Percentiles rank a stretch among this genome's conserved stretches.
Evolutionary conservation across 2,888 invertebrate genomes (phyloP).

Genomic region (Masnerella sp.): DNA sequence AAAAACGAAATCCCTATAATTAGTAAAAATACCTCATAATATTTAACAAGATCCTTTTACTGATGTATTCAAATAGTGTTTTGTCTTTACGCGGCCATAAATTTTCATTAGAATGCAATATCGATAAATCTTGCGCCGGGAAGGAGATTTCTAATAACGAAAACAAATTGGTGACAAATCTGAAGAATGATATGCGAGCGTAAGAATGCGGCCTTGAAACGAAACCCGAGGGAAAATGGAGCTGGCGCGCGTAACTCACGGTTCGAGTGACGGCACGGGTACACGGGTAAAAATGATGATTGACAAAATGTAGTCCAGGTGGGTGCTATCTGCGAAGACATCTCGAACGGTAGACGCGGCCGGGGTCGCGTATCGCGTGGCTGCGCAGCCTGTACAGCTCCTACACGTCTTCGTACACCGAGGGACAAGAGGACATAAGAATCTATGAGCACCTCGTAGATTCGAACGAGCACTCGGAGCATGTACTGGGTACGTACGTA

Average conservation of each 20-base stretch:
- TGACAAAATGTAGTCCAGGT: slow-evolving; percentile 40
- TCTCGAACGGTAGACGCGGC: slow-evolving; percentile 51
- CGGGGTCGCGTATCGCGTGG: slow-evolving; percentile 56
- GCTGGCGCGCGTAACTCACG: slow-evolving; percentile 3
- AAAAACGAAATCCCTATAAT: no score
- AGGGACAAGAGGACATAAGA: slow-evolving; percentile 56
- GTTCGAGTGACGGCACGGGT: slow-evolving; percentile 5
- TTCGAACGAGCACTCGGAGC: slow-evolving; percentile 47
- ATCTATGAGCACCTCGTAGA: slow-evolving; percentile 57
- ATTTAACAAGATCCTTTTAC: no score
- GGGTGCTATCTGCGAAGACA: slow-evolving; percentile 34
- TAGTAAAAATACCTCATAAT: no score
- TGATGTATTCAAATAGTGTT: no score
- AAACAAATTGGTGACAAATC: slow-evolving; percentile 3
- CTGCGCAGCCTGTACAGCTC: slow-evolving; percentile 49
- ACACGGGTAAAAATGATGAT: slow-evolving; percentile 34
- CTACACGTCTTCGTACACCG: slow-evolving; percentile 55
- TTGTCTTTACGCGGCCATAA: no score
- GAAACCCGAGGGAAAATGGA: slow-evolving; percentile 14
- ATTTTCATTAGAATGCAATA: no score
- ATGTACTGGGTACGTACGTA: slow-evolving; percentile 42
- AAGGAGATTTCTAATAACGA: neutral
- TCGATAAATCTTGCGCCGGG: no score
- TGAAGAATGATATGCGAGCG: neutral
- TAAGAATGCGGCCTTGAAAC: slow-evolving; percentile 7